phyloP scores from a whole-genome alignment of 2,797 vertebrate species.

The Furcifer pardalis region DNA sequence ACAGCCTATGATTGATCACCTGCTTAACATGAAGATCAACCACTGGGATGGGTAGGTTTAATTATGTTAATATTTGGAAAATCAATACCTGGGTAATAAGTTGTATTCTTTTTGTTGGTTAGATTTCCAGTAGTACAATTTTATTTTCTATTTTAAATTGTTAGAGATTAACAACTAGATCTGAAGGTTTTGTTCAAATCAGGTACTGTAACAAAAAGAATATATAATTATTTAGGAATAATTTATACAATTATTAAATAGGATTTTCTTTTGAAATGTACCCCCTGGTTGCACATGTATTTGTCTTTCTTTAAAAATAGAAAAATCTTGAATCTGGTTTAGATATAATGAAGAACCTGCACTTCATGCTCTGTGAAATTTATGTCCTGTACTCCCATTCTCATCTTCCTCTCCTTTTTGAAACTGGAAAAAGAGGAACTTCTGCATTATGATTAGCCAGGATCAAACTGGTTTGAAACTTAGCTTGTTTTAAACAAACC shows the following conservation, averaged over 20 bases:
- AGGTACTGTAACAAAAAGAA: neutral
- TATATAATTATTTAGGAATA: neutral
- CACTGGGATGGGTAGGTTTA: conserved; percentile 91
- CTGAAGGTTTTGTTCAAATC: neutral
- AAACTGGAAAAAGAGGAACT: too few relatives aligned
- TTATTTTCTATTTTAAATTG: neutral
- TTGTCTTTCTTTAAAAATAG: neutral
- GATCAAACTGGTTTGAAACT: too few relatives aligned
- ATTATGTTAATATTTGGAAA: conserved; percentile 17
- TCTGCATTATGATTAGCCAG: too few relatives aligned
- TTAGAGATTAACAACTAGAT: neutral
- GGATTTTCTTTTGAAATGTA: neutral
- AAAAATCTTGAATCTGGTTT: too few relatives aligned
- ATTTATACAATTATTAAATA: neutral
- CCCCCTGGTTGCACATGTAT: too few relatives aligned
- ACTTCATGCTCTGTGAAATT: too few relatives aligned
- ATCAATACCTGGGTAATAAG: neutral
- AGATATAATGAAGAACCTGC: too few relatives aligned
- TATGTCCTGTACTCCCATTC: too few relatives aligned
- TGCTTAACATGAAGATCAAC: conserved; percentile 88
- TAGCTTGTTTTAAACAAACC: too few relatives aligned
- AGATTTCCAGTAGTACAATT: neutral
- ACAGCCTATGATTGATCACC: conserved; percentile 89
- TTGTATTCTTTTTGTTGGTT: neutral
- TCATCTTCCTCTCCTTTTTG: too few relatives aligned